These are phyloP conservation scores for Pasiphila rectangulata DNA, from an alignment of 2,888 invertebrate species.

Conservation along the genomic window DNA sequence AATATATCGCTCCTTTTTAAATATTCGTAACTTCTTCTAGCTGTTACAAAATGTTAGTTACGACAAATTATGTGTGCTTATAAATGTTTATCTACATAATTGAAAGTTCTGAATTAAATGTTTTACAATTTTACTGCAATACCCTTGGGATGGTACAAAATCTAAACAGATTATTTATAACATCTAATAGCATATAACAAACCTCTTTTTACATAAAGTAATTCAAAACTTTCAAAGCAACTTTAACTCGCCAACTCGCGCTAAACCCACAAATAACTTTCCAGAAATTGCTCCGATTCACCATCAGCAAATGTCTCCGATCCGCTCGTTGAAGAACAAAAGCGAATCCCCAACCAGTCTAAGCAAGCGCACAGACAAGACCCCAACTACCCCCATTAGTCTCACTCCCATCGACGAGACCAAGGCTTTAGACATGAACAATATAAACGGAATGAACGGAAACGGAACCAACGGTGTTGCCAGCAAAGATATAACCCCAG, in stretches of 20 bases:
- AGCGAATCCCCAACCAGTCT: slow-evolving; percentile 74
- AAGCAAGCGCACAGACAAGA: slow-evolving; percentile 76
- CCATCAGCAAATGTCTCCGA: slow-evolving; percentile 79
- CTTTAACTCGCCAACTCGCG: slow-evolving; percentile 20
- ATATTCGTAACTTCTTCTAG: slow-evolving; percentile 15
- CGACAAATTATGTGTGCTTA: slow-evolving; percentile 41
- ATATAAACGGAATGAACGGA: slow-evolving; percentile 56
- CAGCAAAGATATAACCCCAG: slow-evolving; percentile 68
- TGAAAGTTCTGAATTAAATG: slow-evolving; percentile 42
- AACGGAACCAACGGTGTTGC: slow-evolving; percentile 49
- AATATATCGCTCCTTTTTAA: slow-evolving; percentile 16
- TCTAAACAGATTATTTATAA: too few species aligned
- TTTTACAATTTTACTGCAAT: not conserved
- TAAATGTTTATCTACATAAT: slow-evolving; percentile 30
- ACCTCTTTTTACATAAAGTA: not conserved
- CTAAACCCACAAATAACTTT: slow-evolving; percentile 45
- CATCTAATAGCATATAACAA: too few species aligned
- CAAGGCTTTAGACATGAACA: slow-evolving; percentile 71
- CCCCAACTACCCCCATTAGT: slow-evolving; percentile 74
- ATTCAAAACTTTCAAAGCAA: slow-evolving; percentile 25
- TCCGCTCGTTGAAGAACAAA: slow-evolving; percentile 70
- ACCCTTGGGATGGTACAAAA: too few species aligned
- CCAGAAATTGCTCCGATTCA: slow-evolving; percentile 77
- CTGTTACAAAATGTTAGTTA: slow-evolving; percentile 16
- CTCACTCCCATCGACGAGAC: slow-evolving; percentile 77